A percentile compares a stretch with the other conserved stretches of the same genome.
Conservation (phyloP, 2,888 invertebrate species). For the Lasioglossum lativentre region DNA sequence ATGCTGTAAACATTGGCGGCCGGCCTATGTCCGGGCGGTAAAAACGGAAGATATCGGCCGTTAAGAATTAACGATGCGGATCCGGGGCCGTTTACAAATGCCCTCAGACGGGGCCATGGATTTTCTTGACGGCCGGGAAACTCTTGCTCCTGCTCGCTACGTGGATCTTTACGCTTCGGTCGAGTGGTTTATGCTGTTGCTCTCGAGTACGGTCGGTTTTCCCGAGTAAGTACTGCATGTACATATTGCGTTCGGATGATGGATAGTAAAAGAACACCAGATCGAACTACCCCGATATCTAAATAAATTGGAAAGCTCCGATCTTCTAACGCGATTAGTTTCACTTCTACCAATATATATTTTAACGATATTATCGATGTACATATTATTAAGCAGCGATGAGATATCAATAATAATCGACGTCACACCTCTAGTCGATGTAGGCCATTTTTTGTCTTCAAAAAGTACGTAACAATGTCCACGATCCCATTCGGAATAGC, state of each 20-base stretch:
- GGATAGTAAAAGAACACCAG: neutral
- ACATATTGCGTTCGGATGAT: neutral
- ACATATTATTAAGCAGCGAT: too few relatives aligned
- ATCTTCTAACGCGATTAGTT: neutral
- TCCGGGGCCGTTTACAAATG: conserved; percentile 35
- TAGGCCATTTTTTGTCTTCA: too few relatives aligned
- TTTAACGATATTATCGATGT: too few relatives aligned
- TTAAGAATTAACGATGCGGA: conserved; percentile 68
- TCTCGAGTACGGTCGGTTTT: neutral
- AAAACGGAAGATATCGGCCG: conserved; percentile 67
- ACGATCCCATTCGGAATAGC: too few relatives aligned
- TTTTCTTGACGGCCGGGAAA: neutral
- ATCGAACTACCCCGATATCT: neutral
- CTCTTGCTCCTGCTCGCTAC: neutral
- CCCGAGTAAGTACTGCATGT: neutral
- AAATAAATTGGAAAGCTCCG: neutral
- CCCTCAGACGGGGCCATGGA: neutral
- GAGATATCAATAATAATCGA: too few relatives aligned
- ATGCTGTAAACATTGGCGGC: conserved; percentile 61
- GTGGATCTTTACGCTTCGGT: conserved; percentile 4
- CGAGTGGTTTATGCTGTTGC: neutral
- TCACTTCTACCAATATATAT: neutral
- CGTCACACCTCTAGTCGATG: too few relatives aligned
- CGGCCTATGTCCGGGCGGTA: conserved; percentile 48
- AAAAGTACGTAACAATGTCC: too few relatives aligned